Evolutionary conservation across 1,140 invertebrate genomes (phyloP).

Genomic region (Drosophila persimilis): DNA sequence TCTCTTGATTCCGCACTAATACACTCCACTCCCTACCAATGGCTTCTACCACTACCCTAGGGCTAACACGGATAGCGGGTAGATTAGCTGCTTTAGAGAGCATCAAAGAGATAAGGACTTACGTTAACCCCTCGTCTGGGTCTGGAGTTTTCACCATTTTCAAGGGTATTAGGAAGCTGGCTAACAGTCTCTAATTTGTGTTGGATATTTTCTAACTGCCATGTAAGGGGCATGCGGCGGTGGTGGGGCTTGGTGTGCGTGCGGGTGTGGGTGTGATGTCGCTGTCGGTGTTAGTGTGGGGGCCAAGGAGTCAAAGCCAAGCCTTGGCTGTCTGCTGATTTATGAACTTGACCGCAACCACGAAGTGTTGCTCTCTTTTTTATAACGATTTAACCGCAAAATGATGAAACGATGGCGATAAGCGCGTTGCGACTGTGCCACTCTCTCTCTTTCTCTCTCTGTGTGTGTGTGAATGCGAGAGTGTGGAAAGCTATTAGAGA

Average conservation of each 20-base stretch:
- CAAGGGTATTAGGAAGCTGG: conserved; percentile 19
- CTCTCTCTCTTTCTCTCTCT: conserved; percentile 14
- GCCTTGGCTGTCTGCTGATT: conserved; percentile 50
- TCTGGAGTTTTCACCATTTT: background rate
- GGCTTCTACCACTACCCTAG: conserved; percentile 7
- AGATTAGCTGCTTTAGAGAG: background rate
- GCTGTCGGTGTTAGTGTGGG: too few species aligned
- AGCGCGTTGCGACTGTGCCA: conserved; percentile 34
- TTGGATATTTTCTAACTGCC: conserved; percentile 13
- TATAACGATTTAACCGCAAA: conserved; percentile 79
- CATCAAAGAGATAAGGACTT: too few species aligned
- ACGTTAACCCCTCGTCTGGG: background rate
- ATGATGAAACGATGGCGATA: conserved; percentile 78
- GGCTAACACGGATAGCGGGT: background rate
- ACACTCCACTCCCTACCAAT: conserved; percentile 3
- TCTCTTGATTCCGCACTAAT: conserved; percentile 77
- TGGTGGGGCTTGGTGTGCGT: background rate
- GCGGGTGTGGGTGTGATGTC: background rate
- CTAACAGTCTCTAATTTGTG: conserved; percentile 41
- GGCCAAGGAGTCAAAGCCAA: background rate
- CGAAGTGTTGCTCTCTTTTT: conserved; percentile 62
- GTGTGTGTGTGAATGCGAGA: conserved; percentile 14
- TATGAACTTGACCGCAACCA: conserved; percentile 80
- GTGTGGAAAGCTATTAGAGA: conserved; percentile 75
- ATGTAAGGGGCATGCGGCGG: background rate